A percentile compares a stretch with the other conserved stretches of the same genome.
Evolutionary conservation across 2,797 vertebrate genomes (phyloP).

Genomic region (Otolemur crassicaudatus): DNA sequence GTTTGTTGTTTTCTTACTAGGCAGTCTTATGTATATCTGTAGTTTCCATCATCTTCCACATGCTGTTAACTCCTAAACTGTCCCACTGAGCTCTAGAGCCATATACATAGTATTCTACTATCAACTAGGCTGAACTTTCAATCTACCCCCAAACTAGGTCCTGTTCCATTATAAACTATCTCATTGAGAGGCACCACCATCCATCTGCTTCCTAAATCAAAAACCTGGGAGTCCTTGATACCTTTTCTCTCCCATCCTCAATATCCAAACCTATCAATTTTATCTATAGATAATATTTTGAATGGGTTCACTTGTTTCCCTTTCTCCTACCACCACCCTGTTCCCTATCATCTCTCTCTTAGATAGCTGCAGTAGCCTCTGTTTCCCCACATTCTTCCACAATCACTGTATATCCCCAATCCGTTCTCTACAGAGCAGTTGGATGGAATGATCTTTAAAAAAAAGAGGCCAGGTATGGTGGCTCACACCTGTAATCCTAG

Average conservation of each 20-base stretch:
- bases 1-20: neutral
- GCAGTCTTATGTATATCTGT: neutral
- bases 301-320: neutral
- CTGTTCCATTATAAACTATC: neutral
- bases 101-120: neutral
- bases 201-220: neutral
- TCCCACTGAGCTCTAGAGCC: neutral
- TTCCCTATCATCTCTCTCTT: neutral
- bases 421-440: neutral
- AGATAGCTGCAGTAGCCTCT: neutral
- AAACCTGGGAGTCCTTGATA: neutral
- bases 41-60: neutral
- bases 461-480: neutral
- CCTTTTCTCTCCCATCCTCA: neutral
- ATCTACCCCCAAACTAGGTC: neutral
- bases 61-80: neutral
- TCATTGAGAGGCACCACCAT: neutral
- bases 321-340: neutral
- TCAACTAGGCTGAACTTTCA: neutral
- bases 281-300: neutral
- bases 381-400: neutral
- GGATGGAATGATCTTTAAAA: neutral
- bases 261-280: neutral
- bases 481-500: too few relatives aligned
- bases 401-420: neutral